Evolutionary conservation across 2,113 vertebrate genomes (phyloP).

Genomic region (Platycercus adscitus): DNA sequence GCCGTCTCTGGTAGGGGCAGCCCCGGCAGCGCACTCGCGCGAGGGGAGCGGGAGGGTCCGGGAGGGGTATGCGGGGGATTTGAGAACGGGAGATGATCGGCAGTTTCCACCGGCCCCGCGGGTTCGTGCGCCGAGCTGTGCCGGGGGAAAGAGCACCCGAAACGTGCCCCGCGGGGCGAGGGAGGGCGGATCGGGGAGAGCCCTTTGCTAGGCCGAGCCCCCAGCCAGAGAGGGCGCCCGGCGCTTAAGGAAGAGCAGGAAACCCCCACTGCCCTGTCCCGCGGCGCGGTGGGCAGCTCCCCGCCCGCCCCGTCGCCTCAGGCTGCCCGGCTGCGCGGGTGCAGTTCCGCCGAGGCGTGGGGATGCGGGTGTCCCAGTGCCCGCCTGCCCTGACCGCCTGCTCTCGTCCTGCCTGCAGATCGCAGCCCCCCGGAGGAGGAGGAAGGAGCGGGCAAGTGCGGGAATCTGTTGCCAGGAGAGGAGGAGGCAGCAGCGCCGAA

Average conservation of each 20-base stretch:
- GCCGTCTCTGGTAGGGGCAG: constrained; percentile 81
- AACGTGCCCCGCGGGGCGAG: neutral
- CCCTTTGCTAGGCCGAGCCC: neutral
- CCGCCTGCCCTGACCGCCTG: constrained; percentile 8
- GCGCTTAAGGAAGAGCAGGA: neutral
- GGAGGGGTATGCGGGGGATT: neutral
- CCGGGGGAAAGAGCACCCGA: neutral
- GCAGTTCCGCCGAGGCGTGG: neutral
- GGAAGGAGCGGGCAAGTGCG: constrained; percentile 36
- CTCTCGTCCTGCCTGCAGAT: constrained; percentile 63
- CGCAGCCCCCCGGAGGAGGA: constrained; percentile 73
- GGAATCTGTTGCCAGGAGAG: constrained; percentile 62
- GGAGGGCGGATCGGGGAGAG: neutral
- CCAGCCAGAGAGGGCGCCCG: neutral
- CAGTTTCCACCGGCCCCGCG: neutral
- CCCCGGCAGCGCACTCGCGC: neutral
- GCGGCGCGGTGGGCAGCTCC: neutral
- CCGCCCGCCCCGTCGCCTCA: neutral
- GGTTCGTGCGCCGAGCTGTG: too few relatives aligned
- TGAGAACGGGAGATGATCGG: neutral
- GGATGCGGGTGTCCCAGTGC: neutral
- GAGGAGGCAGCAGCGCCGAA: constrained; percentile 80
- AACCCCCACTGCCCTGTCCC: neutral
- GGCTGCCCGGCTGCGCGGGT: neutral
- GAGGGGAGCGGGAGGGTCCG: neutral